phyloP scores from a whole-genome alignment of 2,113 vertebrate species.

The Zeus faber region DNA sequence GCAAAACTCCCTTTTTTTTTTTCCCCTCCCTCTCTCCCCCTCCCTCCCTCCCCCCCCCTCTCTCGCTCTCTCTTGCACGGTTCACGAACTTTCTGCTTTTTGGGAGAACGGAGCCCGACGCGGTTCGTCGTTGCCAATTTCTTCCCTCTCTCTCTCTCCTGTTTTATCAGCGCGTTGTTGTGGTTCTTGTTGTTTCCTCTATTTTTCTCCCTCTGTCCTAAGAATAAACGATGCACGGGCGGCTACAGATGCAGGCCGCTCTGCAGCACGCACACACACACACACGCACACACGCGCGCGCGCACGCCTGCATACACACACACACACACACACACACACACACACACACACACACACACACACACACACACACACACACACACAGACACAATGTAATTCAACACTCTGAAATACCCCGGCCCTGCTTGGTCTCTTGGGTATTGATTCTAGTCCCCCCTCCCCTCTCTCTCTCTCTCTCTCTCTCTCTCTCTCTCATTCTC shows the following conservation, averaged over 20 bases:
- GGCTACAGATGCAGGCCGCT: slow-evolving; percentile 11
- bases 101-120: not conserved
- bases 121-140: slow-evolving; percentile 2
- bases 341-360: slow-evolving; percentile 5
- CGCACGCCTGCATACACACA: not conserved
- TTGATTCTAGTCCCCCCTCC: slow-evolving; percentile 29
- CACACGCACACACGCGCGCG: not conserved
- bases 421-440: slow-evolving; percentile 50
- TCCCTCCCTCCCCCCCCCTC: not conserved
- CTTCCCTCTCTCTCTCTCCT: no score
- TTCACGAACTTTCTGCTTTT: slow-evolving; percentile 29
- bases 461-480: slow-evolving; percentile 1
- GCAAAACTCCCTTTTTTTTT: slow-evolving; percentile 16
- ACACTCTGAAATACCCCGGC: slow-evolving; percentile 49
- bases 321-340: not conserved
- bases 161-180: no score
- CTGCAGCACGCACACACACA: not conserved
- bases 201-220: no score
- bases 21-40: not conserved
- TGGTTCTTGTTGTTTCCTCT: no score
- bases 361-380: slow-evolving; percentile 20
- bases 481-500: slow-evolving; percentile 10
- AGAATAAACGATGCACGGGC: no score
- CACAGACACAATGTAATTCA: slow-evolving; percentile 54
- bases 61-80: not conserved